Percentiles rank a stretch among this genome's conserved stretches.
Conservation (phyloP, 53 echinoderm and acorn worm genomes). For the Henricia sp. region DNA sequence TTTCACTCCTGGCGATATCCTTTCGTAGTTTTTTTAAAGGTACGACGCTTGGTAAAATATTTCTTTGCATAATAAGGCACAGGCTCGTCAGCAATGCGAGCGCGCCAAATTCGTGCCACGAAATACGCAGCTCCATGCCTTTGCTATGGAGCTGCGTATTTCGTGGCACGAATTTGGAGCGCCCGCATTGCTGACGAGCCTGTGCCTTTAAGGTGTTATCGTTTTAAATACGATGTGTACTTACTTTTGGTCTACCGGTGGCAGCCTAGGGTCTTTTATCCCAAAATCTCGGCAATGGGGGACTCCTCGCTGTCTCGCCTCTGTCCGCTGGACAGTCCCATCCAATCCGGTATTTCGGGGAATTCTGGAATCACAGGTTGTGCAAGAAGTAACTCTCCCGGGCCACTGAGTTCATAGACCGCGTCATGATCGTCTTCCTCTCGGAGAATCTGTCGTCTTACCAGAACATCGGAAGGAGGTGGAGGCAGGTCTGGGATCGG, state of each 20-base stretch:
- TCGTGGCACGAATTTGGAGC: too few species aligned
- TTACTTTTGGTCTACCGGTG: neutral
- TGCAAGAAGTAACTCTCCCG: neutral
- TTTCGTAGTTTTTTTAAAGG: too few species aligned
- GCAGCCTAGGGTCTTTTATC: neutral
- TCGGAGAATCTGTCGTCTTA: neutral
- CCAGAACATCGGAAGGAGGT: neutral
- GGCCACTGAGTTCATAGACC: neutral
- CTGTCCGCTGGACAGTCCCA: neutral
- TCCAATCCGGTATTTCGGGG: slow-evolving; percentile 4
- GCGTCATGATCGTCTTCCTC: neutral
- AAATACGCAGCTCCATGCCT: too few species aligned
- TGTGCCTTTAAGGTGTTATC: neutral
- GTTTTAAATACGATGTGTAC: neutral
- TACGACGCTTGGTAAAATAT: too few species aligned
- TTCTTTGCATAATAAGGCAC: too few species aligned
- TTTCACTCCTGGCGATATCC: too few species aligned
- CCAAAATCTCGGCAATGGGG: neutral
- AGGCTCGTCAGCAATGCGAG: too few species aligned
- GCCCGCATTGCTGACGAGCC: too few species aligned
- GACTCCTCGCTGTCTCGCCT: neutral
- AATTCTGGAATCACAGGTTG: slow-evolving; percentile 4
- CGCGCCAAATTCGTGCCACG: too few species aligned
- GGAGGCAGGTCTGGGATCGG: slow-evolving; percentile 19
- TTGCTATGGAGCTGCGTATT: too few species aligned